These are phyloP conservation scores for Anadara kagoshimensis DNA, from an alignment of 1,140 invertebrate genomes.

Conservation along the genomic window DNA sequence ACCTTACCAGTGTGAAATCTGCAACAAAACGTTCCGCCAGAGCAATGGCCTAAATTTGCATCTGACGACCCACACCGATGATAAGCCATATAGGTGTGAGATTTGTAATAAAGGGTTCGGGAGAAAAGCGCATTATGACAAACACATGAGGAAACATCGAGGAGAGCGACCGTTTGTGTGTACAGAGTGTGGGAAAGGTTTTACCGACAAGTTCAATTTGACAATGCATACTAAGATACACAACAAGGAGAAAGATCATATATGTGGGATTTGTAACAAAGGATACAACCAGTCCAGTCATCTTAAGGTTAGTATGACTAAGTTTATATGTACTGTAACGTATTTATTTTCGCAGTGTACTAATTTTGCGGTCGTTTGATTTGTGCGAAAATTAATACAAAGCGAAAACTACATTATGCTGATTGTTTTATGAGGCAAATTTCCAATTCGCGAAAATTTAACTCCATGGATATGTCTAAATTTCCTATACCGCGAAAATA, in stretches of 20 bases:
- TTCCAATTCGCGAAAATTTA: too few species aligned
- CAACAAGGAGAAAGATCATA: slow-evolving; percentile 43
- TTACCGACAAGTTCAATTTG: slow-evolving; percentile 89
- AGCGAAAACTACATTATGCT: too few species aligned
- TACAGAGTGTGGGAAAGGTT: slow-evolving; percentile 95
- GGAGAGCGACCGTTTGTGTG: slow-evolving; percentile 98
- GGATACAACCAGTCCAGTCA: slow-evolving; percentile 23
- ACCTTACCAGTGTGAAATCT: slow-evolving; percentile 69
- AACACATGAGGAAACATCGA: slow-evolving; percentile 74
- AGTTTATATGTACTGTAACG: too few species aligned
- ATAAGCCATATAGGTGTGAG: slow-evolving; percentile 42
- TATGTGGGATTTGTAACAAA: slow-evolving; percentile 48
- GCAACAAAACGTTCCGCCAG: slow-evolving; percentile 73
- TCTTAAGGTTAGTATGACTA: background rate
- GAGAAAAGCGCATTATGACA: slow-evolving; percentile 88
- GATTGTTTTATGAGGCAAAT: too few species aligned
- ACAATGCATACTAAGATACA: slow-evolving; percentile 50
- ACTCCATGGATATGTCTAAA: too few species aligned
- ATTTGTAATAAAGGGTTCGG: slow-evolving; percentile 96
- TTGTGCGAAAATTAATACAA: too few species aligned
- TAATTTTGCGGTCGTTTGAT: too few species aligned
- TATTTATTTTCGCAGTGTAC: too few species aligned
- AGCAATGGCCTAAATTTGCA: slow-evolving; percentile 72
- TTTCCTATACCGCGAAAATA: too few species aligned
- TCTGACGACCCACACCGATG: slow-evolving; percentile 28